Evolutionary conservation across 2,797 vertebrate genomes (phyloP).

Genomic region (Anomalospiza imberbis): DNA sequence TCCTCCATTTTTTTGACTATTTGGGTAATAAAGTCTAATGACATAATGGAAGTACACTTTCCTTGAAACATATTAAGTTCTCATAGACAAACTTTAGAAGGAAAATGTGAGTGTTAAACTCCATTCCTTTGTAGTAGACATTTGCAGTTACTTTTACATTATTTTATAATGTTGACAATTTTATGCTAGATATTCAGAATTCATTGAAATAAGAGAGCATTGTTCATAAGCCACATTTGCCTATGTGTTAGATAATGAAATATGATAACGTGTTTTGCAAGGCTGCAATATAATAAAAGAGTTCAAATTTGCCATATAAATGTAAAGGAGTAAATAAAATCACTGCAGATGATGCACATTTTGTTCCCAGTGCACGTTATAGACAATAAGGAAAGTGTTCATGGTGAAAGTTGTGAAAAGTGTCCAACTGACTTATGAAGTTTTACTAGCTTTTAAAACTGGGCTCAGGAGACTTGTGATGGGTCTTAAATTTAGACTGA

Average conservation of each 20-base stretch:
- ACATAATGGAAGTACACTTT: background rate
- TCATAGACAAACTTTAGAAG: background rate
- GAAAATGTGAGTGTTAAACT: background rate
- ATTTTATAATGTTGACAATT: constrained; percentile 31
- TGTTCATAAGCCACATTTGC: constrained; percentile 29
- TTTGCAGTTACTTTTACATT: constrained; percentile 33
- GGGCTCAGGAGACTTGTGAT: background rate
- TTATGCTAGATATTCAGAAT: constrained; percentile 35
- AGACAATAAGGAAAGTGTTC: background rate
- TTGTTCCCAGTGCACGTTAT: background rate
- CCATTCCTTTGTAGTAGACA: background rate
- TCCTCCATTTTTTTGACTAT: background rate
- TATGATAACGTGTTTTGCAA: constrained; percentile 35
- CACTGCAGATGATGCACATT: background rate
- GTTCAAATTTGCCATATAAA: constrained; percentile 22
- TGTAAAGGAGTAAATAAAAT: constrained; percentile 43
- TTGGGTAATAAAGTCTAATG: background rate
- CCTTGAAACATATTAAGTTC: background rate
- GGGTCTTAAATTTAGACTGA: background rate
- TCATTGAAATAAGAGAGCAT: constrained; percentile 42
- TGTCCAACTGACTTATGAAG: background rate
- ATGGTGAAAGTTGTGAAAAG: background rate
- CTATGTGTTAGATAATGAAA: constrained; percentile 48
- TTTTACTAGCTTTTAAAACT: background rate
- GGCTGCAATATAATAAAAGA: constrained; percentile 3